Base-by-base conservation (phyloP, 2,888 invertebrate genomes). In the Rotaria socialis region DNA sequence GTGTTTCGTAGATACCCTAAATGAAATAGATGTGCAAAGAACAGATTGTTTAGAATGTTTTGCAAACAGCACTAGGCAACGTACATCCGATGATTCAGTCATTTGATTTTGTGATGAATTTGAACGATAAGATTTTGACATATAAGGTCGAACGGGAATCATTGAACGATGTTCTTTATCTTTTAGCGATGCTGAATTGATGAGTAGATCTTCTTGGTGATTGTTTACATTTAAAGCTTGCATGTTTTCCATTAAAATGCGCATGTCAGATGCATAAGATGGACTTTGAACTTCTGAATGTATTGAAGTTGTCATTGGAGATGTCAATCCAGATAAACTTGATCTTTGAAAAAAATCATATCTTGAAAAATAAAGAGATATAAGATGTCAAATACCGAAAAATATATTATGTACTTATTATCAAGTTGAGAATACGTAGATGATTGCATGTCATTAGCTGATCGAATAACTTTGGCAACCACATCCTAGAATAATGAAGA, bases 381-480 rank as follows among this genome's bases (percentile, higher is more conserved):
- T 16, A n/a, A 74, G 74, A n/a, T 24, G 47, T 43, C 2, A 75
- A 47, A 8, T 22, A 55, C 2, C 4, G 19, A 10, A 55, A 22
- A 22, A 22, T 55, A 22, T 22, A 55, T 55, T 22, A n/a, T 24
- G 47, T 80, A 80, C 58, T 67, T 52, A 24, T 35, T 58, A 11
- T 60, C 50, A 14, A 24, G 50, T 47, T 85, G 41, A 24, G 58
- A 56, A 5, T 24, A n/a, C 6, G 24, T n/a, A 10, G 56, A 58
- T 56, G 85, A 74, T 22, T 74, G 43, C n/a, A 24, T 47, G n/a
- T 80, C 80, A 43, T 8, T 80, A 0, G 47, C 24, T 2, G 80
- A 47, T 80, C 35, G 80, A 80, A 92, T 88, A 85, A 92, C 89
- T 88, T 90, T 90, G 50, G 90, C 90, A 84, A 91, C 91, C 87